Conservation (phyloP, 2,113 vertebrate species). For the Hiodon tergisus region DNA sequence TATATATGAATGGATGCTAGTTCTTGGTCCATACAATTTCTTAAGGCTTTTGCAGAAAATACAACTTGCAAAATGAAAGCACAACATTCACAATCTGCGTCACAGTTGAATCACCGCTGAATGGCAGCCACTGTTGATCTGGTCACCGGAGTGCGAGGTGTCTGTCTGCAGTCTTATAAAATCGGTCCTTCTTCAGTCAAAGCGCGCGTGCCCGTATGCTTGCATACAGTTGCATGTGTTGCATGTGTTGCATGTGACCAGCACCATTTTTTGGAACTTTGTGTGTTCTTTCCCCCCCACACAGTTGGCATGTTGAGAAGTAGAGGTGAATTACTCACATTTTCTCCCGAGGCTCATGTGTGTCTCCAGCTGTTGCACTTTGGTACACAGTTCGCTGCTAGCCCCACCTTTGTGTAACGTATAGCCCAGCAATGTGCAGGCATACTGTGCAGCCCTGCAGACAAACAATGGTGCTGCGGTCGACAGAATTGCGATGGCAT, state of each 20-base stretch:
- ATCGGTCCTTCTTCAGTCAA: too few relatives aligned
- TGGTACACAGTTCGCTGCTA: constrained; percentile 46
- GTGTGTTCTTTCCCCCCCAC: too few relatives aligned
- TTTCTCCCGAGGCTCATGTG: constrained; percentile 85
- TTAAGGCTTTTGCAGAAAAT: background rate
- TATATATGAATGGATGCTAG: background rate
- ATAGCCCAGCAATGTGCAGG: constrained; percentile 74
- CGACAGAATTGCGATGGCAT: background rate
- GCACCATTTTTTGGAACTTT: too few relatives aligned
- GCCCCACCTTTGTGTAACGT: constrained; percentile 66
- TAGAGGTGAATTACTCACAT: constrained; percentile 60
- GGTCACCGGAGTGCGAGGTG: too few relatives aligned
- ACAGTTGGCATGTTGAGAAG: background rate
- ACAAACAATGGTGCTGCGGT: background rate
- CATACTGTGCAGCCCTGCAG: constrained; percentile 81
- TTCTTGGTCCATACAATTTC: background rate
- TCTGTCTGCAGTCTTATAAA: too few relatives aligned
- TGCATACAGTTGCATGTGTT: too few relatives aligned
- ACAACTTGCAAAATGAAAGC: too few relatives aligned
- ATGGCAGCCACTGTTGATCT: too few relatives aligned
- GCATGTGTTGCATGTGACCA: too few relatives aligned
- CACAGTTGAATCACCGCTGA: too few relatives aligned
- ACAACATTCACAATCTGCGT: too few relatives aligned
- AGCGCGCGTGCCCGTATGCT: too few relatives aligned
- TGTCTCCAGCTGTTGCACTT: constrained; percentile 73